Evolutionary conservation across 2,113 vertebrate species (phyloP).

Genomic region (Arizona elegans): DNA sequence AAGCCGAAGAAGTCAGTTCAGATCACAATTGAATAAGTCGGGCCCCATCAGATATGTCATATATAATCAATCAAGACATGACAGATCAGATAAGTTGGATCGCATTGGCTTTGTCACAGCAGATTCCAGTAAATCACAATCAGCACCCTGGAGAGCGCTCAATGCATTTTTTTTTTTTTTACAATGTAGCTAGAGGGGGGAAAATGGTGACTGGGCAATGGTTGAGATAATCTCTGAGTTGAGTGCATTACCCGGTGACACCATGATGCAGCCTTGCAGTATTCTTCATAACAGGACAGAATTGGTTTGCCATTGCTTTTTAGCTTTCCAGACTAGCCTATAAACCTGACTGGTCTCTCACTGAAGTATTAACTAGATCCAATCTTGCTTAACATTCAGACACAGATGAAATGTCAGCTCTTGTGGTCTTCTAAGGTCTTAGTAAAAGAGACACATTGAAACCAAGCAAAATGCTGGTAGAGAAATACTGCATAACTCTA

Average conservation of each 20-base stretch:
- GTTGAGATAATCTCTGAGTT: neutral
- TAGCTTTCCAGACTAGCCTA: neutral
- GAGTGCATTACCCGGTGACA: neutral
- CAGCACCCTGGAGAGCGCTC: neutral
- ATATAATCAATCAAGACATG: neutral
- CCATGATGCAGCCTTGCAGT: neutral
- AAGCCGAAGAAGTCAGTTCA: neutral
- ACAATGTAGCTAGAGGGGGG: neutral
- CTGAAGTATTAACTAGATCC: neutral
- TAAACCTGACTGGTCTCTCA: neutral
- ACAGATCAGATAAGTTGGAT: neutral
- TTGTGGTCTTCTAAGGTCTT: neutral
- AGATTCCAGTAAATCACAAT: too few species aligned
- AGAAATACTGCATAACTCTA: neutral
- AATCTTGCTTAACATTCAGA: neutral
- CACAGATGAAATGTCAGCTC: neutral
- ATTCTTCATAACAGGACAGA: neutral
- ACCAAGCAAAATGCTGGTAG: neutral
- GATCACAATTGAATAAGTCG: neutral
- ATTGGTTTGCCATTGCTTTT: neutral
- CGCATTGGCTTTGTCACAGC: neutral
- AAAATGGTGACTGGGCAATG: neutral
- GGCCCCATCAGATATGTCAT: neutral
- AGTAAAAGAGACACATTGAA: neutral
- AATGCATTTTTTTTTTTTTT: too few species aligned